Evolutionary conservation across 2,888 invertebrate genomes (phyloP), one percentile per base, ranked within the genome.

Genomic region (Drosophila lacicola): DNA sequence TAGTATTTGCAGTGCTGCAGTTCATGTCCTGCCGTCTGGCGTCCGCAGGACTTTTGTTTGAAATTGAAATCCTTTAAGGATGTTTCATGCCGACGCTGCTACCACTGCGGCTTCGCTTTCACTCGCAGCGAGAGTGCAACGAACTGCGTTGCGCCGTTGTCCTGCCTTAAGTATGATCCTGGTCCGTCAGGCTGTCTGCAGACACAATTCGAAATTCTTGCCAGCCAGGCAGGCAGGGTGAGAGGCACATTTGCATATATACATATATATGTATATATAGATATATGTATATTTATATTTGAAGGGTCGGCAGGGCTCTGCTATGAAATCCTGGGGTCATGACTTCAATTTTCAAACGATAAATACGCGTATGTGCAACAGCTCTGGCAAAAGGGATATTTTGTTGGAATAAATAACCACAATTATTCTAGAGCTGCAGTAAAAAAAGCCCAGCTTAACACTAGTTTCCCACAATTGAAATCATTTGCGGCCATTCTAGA

Each of bases 271-370:
- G 44, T 53, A 36, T 49, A 44, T 49, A 73, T 46, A 37, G 33
- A 42, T 46, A 73, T 21, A 17, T 42, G 1, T n/a, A 34, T 42
- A 42, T 47, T 33, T 50, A 46, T 54, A 71, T 77, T 62, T 64
- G 55, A 70, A 69, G 64, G 64, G 54, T 11, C 60, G 58, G 37
- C 56, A 50, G 49, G 34, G 54, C 37, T 41, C 51, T n/a, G 47
- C 57, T 14, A 13, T 54, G 53, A 75, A 62, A 66, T 62, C 53
- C 63, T 56, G 72, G 73, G 83, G 83, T 86, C 89, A 86, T 80
- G 83, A 86, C 88, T 82, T 80, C 70, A 75, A 82, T 83, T 85
- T 56, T 36, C 29, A 58, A 66, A 70, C 78, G 70, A 80, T 82
- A 88, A 86, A 85, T 68, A 62, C 34, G 49, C 44, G 4, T 37